Conservation (phyloP, 2,113 vertebrate species). For the Thymallus thymallus region DNA sequence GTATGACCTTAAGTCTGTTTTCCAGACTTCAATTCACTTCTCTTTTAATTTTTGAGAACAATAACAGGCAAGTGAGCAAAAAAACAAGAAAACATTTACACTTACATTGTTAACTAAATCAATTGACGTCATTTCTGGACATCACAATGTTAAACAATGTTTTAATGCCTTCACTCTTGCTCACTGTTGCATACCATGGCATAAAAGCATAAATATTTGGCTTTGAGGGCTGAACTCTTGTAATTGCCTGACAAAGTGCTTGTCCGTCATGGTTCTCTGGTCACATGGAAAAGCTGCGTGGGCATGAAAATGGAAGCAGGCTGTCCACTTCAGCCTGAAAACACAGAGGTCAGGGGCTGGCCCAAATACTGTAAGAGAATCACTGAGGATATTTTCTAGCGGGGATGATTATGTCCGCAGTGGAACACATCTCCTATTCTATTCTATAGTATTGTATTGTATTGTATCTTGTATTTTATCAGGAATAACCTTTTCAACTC, state of each 20-base stretch:
- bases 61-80: too few species aligned
- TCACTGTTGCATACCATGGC: background rate
- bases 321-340: background rate
- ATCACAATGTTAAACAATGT: background rate
- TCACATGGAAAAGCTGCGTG: background rate
- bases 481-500: background rate
- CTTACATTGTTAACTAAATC: too few species aligned
- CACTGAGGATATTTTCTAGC: background rate
- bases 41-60: background rate
- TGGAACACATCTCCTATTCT: background rate
- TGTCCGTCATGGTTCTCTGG: background rate
- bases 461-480: background rate
- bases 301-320: background rate
- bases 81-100: too few species aligned
- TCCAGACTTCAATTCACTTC: too few species aligned
- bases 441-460: background rate
- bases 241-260: slow-evolving; percentile 5
- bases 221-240: background rate
- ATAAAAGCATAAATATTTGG: too few species aligned
- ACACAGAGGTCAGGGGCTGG: background rate
- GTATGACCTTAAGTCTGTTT: background rate
- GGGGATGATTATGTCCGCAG: background rate
- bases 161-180: background rate
- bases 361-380: background rate
- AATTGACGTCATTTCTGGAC: too few species aligned